Evolutionary conservation across 1,140 invertebrate genomes (phyloP).

Genomic region (Hycleus cichorii): DNA sequence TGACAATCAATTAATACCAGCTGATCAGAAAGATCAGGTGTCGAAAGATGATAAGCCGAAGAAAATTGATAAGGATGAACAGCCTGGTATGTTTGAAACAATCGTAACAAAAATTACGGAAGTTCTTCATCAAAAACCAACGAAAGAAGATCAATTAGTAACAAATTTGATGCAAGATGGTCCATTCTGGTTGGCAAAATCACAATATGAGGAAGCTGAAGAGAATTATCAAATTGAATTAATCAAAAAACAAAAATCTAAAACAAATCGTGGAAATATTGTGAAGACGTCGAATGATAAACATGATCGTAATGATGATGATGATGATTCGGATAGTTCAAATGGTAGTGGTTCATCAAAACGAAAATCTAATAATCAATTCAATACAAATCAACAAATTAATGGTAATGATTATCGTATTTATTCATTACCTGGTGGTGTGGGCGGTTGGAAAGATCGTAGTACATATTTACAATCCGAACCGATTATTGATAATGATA

Average conservation of each 20-base stretch:
- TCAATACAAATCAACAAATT: conserved; percentile 34
- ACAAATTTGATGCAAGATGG: conserved; percentile 45
- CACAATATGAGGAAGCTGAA: conserved; percentile 55
- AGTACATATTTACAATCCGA: conserved; percentile 67
- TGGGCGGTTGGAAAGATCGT: conserved; percentile 75
- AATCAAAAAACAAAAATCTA: conserved; percentile 37
- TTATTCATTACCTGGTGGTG: conserved; percentile 57
- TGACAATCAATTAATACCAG: neutral
- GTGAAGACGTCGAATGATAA: conserved; percentile 30
- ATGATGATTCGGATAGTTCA: conserved; percentile 53
- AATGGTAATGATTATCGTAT: conserved; percentile 23
- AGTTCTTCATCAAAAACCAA: conserved; percentile 15
- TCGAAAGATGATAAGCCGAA: conserved; percentile 5
- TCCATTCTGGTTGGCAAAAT: conserved; percentile 54
- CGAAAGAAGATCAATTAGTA: conserved; percentile 22
- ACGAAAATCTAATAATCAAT: conserved; percentile 22
- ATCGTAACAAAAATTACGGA: conserved; percentile 31
- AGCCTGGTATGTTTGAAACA: conserved; percentile 26
- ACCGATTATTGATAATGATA: conserved; percentile 16
- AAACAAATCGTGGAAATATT: conserved; percentile 35
- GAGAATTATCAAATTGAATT: conserved; percentile 47
- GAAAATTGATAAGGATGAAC: conserved; percentile 14
- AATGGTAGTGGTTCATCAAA: conserved; percentile 50
- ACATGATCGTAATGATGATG: conserved; percentile 43
- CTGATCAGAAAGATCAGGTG: neutral